Percentiles rank a stretch among this genome's conserved stretches.
Conservation (phyloP, 1,140 invertebrate genomes). For the Grapholita molesta region DNA sequence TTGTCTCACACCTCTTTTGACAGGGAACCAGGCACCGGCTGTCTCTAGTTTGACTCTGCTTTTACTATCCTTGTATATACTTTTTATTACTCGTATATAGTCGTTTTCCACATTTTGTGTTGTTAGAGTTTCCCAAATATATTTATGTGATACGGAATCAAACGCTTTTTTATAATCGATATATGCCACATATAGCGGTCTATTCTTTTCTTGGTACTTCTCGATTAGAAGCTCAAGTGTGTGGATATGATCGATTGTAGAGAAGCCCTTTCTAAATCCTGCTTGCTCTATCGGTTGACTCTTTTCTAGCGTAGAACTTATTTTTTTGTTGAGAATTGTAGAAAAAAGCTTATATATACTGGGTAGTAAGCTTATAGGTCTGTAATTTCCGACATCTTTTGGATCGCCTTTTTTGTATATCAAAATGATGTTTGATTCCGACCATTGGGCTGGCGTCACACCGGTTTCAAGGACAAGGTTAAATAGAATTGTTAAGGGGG, state of each 20-base stretch:
- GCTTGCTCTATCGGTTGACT: neutral
- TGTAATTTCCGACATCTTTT: neutral
- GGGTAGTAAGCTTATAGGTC: neutral
- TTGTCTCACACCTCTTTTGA: constrained; percentile 23
- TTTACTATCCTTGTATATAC: constrained; percentile 21
- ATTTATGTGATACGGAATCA: constrained; percentile 23
- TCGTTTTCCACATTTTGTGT: constrained; percentile 19
- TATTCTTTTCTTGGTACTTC: constrained; percentile 19
- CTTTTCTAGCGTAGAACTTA: neutral
- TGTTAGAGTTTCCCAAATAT: constrained; percentile 24
- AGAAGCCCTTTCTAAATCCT: neutral
- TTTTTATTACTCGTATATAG: constrained; percentile 27
- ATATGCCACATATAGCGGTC: constrained; percentile 21
- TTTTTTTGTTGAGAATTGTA: neutral
- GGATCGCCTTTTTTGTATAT: constrained; percentile 12
- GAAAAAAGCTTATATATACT: constrained; percentile 9
- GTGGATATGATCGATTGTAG: constrained; percentile 20
- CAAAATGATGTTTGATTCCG: neutral
- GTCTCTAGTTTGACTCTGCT: constrained; percentile 25
- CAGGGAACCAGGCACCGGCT: constrained; percentile 11
- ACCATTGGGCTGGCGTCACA: neutral
- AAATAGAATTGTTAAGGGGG: neutral
- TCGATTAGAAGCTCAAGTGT: constrained; percentile 21
- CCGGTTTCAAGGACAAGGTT: neutral
- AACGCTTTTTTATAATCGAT: constrained; percentile 34